phyloP scores from a whole-genome alignment of 2,113 vertebrate species.

The Caranx melampygus region DNA sequence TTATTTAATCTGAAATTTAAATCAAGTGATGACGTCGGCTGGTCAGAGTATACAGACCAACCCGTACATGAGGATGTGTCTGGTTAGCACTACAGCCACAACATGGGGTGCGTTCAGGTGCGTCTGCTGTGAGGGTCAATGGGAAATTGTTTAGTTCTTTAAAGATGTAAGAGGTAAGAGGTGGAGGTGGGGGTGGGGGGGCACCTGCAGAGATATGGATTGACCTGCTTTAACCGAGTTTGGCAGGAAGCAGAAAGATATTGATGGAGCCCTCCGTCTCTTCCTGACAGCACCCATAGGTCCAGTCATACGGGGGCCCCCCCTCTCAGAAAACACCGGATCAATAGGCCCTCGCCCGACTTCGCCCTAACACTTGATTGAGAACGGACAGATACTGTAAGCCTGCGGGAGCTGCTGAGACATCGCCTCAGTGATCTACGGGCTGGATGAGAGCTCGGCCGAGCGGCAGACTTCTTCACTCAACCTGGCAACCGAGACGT shows the following conservation, averaged over 20 bases:
- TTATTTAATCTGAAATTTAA: too few relatives aligned
- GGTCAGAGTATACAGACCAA: too few relatives aligned
- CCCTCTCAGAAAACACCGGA: slow-evolving; percentile 7
- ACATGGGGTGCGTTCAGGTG: too few relatives aligned
- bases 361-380: slow-evolving; percentile 23
- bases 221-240: slow-evolving; percentile 12
- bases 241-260: slow-evolving; percentile 7
- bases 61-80: too few relatives aligned
- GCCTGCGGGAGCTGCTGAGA: slow-evolving; percentile 2
- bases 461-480: slow-evolving; percentile 7
- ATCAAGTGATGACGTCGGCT: too few relatives aligned
- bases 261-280: slow-evolving; percentile 29
- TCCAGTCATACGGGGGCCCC: slow-evolving; percentile 1
- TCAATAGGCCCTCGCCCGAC: slow-evolving; percentile 31
- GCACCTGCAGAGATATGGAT: slow-evolving; percentile 45
- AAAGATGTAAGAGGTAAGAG: neutral
- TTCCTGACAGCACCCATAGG: slow-evolving; percentile 7
- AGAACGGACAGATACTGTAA: slow-evolving; percentile 25
- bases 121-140: slow-evolving; percentile 1
- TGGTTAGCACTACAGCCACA: too few relatives aligned
- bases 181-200: neutral
- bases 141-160: neutral
- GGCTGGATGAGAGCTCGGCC: slow-evolving; percentile 25
- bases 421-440: slow-evolving; percentile 26
- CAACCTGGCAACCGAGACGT: slow-evolving; percentile 10